Evolutionary conservation across 2,888 invertebrate species (phyloP).

Genomic region (Mycalesis mineus): DNA sequence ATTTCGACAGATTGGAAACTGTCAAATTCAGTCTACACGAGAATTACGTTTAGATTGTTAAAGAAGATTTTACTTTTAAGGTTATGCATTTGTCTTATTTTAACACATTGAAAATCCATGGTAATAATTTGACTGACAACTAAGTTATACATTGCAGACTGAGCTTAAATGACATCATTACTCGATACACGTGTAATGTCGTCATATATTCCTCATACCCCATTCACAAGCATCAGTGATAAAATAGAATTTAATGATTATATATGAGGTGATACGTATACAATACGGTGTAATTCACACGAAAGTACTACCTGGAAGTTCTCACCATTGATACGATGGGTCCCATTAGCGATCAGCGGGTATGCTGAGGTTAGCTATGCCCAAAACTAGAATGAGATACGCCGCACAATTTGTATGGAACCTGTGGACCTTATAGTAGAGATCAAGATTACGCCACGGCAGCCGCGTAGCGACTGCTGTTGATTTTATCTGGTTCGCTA

Average conservation of each 20-base stretch:
- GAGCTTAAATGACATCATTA: no score
- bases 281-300: slow-evolving; percentile 14
- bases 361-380: slow-evolving; percentile 75
- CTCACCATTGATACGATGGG: slow-evolving; percentile 46
- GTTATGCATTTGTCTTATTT: no score
- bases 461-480: slow-evolving; percentile 55
- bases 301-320: slow-evolving; percentile 16
- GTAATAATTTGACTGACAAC: no score
- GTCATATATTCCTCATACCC: no score
- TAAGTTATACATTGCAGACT: no score
- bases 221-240: no score
- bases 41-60: no score
- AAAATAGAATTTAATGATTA: slow-evolving; percentile 12
- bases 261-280: background rate
- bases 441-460: slow-evolving; percentile 68
- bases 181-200: no score
- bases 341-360: slow-evolving; percentile 69
- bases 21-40: no score
- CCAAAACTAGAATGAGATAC: slow-evolving; percentile 72
- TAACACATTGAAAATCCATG: no score
- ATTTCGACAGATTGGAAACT: no score
- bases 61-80: no score
- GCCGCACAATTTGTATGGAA: slow-evolving; percentile 76
- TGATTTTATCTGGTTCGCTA: slow-evolving; percentile 61
- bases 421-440: slow-evolving; percentile 55